These are phyloP conservation scores for Cliona cf. orientalis DNA, from an alignment of 37 sponge, comb jelly and placozoan genomes.

Conservation along the genomic window DNA sequence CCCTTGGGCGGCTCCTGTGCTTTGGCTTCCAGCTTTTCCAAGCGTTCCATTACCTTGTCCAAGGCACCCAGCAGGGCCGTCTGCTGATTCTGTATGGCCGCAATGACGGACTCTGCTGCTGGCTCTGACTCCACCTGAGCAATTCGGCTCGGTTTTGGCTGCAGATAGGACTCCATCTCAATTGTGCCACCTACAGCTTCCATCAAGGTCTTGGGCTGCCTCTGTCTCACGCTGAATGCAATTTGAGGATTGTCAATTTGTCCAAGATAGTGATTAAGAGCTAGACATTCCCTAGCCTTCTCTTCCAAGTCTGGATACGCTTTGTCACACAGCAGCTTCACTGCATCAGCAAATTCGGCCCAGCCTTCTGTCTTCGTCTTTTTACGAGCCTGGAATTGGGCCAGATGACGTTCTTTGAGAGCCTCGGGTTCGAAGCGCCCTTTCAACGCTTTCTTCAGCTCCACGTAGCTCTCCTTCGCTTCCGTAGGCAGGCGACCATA, in stretches of 20 bases:
- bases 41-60: too few relatives aligned
- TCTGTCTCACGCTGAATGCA: conserved; percentile 47
- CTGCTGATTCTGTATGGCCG: too few relatives aligned
- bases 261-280: conserved; percentile 20
- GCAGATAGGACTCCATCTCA: conserved; percentile 56
- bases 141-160: too few relatives aligned
- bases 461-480: not conserved
- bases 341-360: conserved; percentile 35
- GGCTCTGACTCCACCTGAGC: too few relatives aligned
- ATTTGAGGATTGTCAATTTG: conserved; percentile 39
- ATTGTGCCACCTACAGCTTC: conserved; percentile 47
- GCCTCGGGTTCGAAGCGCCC: conserved; percentile 26
- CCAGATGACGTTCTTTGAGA: conserved; percentile 21
- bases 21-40: not conserved
- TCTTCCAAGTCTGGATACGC: conserved; percentile 32
- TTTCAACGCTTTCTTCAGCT: not conserved
- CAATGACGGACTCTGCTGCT: not conserved
- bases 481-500: conserved; percentile 13
- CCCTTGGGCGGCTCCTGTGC: not conserved
- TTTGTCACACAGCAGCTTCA: conserved; percentile 24
- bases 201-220: conserved; percentile 25
- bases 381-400: conserved; percentile 35
- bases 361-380: conserved; percentile 22
- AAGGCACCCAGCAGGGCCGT: too few relatives aligned
- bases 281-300: conserved; percentile 22